These are phyloP conservation scores for Chloroceryle inda DNA, from an alignment of 2,797 vertebrate species.

Conservation along the genomic window DNA sequence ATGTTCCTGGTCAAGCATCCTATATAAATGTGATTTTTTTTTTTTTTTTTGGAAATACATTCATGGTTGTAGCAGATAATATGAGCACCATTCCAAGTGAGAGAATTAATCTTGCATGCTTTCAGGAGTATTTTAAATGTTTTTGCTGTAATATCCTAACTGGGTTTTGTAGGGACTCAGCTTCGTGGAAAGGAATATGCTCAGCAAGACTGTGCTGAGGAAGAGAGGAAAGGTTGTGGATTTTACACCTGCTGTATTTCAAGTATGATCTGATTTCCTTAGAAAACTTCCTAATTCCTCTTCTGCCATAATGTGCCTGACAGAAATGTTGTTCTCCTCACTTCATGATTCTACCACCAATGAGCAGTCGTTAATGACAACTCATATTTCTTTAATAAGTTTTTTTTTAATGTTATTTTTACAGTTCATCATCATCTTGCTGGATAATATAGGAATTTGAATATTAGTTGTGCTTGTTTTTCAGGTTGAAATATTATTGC, in stretches of 20 bases:
- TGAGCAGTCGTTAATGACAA: not conserved
- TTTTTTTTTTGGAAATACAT: not conserved
- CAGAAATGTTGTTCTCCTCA: not conserved
- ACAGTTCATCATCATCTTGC: not conserved
- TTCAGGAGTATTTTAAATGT: not conserved
- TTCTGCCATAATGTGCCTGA: not conserved
- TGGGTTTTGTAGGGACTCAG: not conserved
- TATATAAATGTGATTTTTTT: not conserved
- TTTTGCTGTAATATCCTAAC: not conserved
- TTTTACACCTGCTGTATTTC: not conserved
- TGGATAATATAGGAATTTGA: not conserved
- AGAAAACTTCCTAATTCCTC: not conserved
- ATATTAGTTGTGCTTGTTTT: not conserved
- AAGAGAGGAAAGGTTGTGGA: not conserved
- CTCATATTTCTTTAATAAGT: not conserved
- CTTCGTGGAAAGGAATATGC: not conserved
- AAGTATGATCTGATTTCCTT: not conserved
- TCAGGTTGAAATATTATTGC: not conserved
- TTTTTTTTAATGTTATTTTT: slow-evolving; percentile 14
- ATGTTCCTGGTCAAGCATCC: not conserved
- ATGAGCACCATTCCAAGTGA: not conserved
- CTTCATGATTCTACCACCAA: not conserved
- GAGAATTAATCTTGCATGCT: not conserved
- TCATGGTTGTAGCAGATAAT: not conserved
- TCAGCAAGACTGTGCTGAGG: not conserved